Evolutionary conservation across 2,113 vertebrate species (phyloP).

Genomic region (Halichoeres trimaculatus): DNA sequence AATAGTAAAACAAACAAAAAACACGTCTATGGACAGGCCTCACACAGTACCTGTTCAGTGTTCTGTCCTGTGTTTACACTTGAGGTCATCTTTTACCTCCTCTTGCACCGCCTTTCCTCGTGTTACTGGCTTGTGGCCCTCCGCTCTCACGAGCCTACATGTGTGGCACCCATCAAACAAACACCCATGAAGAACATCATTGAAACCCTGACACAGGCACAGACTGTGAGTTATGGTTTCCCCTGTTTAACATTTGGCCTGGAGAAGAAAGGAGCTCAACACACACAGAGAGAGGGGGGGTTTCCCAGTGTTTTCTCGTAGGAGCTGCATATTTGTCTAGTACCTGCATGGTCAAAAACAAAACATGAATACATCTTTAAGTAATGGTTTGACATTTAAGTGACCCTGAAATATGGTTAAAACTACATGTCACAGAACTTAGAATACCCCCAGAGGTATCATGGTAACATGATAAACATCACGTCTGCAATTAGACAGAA

Average conservation of each 20-base stretch:
- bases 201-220: slow-evolving; percentile 44
- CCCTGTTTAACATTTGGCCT: slow-evolving; percentile 44
- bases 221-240: slow-evolving; percentile 57
- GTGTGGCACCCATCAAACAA: slow-evolving; percentile 68
- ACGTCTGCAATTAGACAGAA: slow-evolving; percentile 42
- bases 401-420: slow-evolving; percentile 21
- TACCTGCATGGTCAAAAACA: slow-evolving; percentile 55
- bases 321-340: slow-evolving; percentile 43
- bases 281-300: slow-evolving; percentile 36
- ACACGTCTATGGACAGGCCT: slow-evolving; percentile 64
- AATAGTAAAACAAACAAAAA: slow-evolving; percentile 63
- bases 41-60: slow-evolving; percentile 36
- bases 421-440: slow-evolving; percentile 40
- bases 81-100: slow-evolving; percentile 68
- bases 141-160: slow-evolving; percentile 49
- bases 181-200: slow-evolving; percentile 74
- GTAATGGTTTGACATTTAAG: slow-evolving; percentile 26
- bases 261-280: slow-evolving; percentile 41
- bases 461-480: slow-evolving; percentile 69
- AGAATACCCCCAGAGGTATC: slow-evolving; percentile 35
- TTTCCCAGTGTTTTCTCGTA: slow-evolving; percentile 50
- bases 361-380: slow-evolving; percentile 36
- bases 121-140: slow-evolving; percentile 29
- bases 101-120: slow-evolving; percentile 43
- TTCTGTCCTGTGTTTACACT: slow-evolving; percentile 58